Evolutionary conservation across 1,140 invertebrate genomes (phyloP), one percentile per base, ranked within the genome.

Genomic region (Trichoplusia ni): DNA sequence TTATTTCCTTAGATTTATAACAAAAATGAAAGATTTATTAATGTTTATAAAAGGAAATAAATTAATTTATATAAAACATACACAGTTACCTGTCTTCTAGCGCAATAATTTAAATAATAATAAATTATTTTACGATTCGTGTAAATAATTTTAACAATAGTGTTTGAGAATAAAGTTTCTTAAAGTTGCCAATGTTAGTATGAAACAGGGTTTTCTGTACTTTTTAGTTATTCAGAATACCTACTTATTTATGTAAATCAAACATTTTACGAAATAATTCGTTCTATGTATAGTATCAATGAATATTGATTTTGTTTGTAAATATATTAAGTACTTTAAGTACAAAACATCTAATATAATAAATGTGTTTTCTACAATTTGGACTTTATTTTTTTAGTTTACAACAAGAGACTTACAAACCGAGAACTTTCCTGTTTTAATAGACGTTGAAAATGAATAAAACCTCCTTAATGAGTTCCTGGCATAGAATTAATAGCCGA

Each of bases 291-390:
- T 58, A 58, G 54, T 58, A 42, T 40, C 53, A 56, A 56, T 56
- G 11, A 38, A 42, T 23, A 58, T 27, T 42, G 54, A 29, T 58
- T 58, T 58, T 23, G 38, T 58, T 58, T 58, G 54, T 58, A 61
- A 66, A 65, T 67, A 71, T 67, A 64, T 56, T 23, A 71, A 64
- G 69, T 71, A 71, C 69, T 71, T 64, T 67, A 61, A 67, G 69
- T 71, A 71, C 69, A 67, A 71, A 31, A 58, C 25, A 25, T 25
- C 21, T 54, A 40, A 54, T 54, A 54, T 21, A 66, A 64, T 71
- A 71, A 67, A 71, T 64, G 64, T 71, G 46, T 71, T 71, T 71
- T 71, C 25, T 59, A 59, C 47, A 51, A 27, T n/a, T 25, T 9
- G 7, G 0, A 7, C n/a, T 6, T 56, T 56, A 27, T 40, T 5